These are phyloP conservation scores for Danio tinwini DNA, from an alignment of 2,797 vertebrate genomes.

Conservation along the genomic window DNA sequence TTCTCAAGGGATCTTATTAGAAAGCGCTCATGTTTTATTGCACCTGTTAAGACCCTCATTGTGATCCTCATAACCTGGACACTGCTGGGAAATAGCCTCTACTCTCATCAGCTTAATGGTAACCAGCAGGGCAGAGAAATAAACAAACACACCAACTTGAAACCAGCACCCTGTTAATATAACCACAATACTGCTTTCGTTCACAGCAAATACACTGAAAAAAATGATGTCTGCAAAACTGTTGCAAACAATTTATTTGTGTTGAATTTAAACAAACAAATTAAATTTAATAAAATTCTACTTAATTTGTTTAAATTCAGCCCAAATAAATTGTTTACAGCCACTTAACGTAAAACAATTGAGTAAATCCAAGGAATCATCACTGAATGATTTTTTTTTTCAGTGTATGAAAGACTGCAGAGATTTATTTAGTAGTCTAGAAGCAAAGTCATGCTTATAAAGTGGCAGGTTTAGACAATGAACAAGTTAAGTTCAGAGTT, in stretches of 20 bases:
- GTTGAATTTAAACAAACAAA: too few relatives aligned
- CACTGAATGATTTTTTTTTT: too few relatives aligned
- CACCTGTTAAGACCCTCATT: constrained; percentile 77
- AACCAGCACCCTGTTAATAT: background rate
- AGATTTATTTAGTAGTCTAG: background rate
- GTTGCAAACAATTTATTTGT: too few relatives aligned
- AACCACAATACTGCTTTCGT: background rate
- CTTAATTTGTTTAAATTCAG: too few relatives aligned
- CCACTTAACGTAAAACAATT: too few relatives aligned
- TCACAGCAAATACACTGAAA: too few relatives aligned
- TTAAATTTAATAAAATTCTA: too few relatives aligned
- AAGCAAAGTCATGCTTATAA: background rate
- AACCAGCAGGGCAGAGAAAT: constrained; percentile 74
- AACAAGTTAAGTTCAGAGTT: background rate
- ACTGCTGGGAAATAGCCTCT: constrained; percentile 72
- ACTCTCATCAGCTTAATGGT: constrained; percentile 71
- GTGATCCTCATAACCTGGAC: constrained; percentile 77
- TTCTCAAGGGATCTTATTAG: constrained; percentile 80
- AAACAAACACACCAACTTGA: constrained; percentile 59
- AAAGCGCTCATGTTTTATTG: constrained; percentile 81
- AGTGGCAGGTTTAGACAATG: background rate
- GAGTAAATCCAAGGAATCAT: too few relatives aligned
- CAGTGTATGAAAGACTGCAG: too few relatives aligned
- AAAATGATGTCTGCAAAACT: too few relatives aligned
- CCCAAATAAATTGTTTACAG: too few relatives aligned